These are phyloP conservation scores for Huso huso DNA, from an alignment of 2,797 vertebrate genomes.

Conservation along the genomic window DNA sequence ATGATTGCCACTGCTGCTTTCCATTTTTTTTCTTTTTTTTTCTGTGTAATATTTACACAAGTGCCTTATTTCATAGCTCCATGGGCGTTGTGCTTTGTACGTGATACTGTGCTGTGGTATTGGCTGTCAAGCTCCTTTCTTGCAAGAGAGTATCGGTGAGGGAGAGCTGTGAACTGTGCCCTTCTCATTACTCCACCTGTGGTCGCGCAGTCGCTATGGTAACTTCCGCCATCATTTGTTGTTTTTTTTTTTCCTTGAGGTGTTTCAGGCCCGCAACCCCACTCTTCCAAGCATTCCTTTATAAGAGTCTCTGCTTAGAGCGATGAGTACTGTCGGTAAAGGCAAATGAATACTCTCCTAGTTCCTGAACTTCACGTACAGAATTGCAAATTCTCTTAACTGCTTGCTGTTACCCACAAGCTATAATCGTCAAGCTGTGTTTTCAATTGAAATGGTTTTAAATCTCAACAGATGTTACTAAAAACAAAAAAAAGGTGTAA, in stretches of 20 bases:
- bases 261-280: conserved; percentile 24
- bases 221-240: conserved; percentile 30
- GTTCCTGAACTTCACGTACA: background rate
- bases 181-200: background rate
- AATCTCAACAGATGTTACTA: conserved; percentile 42
- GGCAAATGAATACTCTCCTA: background rate
- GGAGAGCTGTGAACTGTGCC: background rate
- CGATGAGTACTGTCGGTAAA: conserved; percentile 33
- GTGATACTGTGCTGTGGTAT: background rate
- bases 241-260: conserved; percentile 42
- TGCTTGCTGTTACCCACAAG: conserved; percentile 14
- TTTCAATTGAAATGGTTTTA: conserved; percentile 31
- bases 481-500: conserved; percentile 51
- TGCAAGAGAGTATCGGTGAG: background rate
- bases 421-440: conserved; percentile 41
- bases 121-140: conserved; percentile 6
- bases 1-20: conserved; percentile 18
- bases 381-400: background rate
- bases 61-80: conserved; percentile 63
- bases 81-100: conserved; percentile 51
- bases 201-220: background rate
- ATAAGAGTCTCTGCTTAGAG: too few relatives aligned
- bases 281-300: too few relatives aligned
- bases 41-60: conserved; percentile 53
- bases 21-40: conserved; percentile 39